Percentiles rank a stretch among this genome's conserved stretches.
Evolutionary conservation across 2,797 vertebrate species (phyloP).

Genomic region (Lates japonicus): DNA sequence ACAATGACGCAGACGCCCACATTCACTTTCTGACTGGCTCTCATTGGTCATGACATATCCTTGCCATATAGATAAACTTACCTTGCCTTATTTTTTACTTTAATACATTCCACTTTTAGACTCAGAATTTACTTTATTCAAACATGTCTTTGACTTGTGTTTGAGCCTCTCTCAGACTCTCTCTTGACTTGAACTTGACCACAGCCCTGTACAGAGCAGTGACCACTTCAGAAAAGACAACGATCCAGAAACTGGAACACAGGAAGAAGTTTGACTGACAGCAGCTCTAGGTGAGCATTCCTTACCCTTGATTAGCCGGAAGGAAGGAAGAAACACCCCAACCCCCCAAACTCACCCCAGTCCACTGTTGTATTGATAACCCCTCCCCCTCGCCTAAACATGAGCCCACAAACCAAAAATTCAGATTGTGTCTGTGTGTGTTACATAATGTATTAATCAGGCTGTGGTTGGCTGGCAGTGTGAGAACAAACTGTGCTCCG

Average conservation of each 20-base stretch:
- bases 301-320: conserved; percentile 69
- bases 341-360: conserved; percentile 6
- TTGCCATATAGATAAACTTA: no score
- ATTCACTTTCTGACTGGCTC: no score
- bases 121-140: background rate
- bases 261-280: conserved; percentile 64
- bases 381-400: conserved; percentile 53
- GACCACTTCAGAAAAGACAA: conserved; percentile 4
- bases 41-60: no score
- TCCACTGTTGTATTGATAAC: conserved; percentile 54
- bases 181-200: background rate
- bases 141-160: background rate
- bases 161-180: background rate
- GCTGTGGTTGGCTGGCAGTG: conserved; percentile 6
- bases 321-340: conserved; percentile 70
- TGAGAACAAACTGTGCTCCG: conserved; percentile 62
- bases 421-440: conserved; percentile 13
- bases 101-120: no score
- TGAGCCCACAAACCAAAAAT: conserved; percentile 23
- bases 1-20: no score
- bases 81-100: no score
- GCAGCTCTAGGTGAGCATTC: conserved; percentile 62
- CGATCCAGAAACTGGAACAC: conserved; percentile 1
- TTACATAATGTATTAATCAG: conserved; percentile 68
- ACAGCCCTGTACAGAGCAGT: background rate